Evolutionary conservation across 2,888 invertebrate species (phyloP).

Genomic region (Deroplatys truncata): DNA sequence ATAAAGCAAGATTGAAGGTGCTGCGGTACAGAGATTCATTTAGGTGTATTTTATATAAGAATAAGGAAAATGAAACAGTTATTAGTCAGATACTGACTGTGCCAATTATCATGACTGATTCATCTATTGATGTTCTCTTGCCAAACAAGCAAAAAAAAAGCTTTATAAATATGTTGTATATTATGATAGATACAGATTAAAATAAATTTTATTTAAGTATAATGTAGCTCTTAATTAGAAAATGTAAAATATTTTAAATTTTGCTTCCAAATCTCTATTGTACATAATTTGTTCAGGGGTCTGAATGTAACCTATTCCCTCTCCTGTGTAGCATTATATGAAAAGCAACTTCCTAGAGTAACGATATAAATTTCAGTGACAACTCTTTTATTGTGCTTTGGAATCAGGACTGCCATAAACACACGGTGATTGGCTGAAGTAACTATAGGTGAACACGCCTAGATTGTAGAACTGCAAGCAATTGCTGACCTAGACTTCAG

Average conservation of each 20-base stretch:
- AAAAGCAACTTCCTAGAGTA: background rate
- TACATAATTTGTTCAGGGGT: no score
- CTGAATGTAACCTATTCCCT: no score
- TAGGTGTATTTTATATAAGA: background rate
- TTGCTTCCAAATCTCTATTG: no score
- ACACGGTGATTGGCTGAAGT: background rate
- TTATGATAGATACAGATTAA: background rate
- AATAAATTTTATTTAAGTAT: background rate
- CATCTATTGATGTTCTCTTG: background rate
- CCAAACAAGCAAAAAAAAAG: background rate
- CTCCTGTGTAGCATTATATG: no score
- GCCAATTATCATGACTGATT: background rate
- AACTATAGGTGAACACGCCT: no score
- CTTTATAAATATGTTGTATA: background rate
- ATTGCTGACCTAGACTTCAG: no score
- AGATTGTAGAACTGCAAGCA: no score
- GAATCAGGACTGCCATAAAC: background rate
- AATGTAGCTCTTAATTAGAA: background rate
- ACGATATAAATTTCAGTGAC: background rate
- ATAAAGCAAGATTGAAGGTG: background rate
- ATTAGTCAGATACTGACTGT: background rate
- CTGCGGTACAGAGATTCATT: background rate
- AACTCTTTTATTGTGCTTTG: background rate
- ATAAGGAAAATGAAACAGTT: background rate
- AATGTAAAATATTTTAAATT: background rate